These are phyloP conservation scores for Elaeidobius kamerunicus DNA, from an alignment of 2,888 invertebrate species.

Conservation along the genomic window DNA sequence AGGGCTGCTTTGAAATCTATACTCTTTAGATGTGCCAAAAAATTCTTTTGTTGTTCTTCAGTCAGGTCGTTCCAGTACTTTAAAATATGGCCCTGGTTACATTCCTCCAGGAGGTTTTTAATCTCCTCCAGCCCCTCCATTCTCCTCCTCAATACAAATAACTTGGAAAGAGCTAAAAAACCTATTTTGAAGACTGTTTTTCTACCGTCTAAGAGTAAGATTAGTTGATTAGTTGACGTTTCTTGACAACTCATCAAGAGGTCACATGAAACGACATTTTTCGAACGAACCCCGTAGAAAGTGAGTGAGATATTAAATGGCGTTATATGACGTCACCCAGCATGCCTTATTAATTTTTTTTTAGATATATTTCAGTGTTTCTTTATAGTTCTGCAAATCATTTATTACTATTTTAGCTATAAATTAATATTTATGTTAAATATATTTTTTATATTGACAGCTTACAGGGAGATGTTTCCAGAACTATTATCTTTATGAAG, in stretches of 20 bases:
- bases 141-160: constrained; percentile 20
- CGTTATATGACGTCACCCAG: no score
- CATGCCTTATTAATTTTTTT: no score
- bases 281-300: no score
- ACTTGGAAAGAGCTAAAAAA: constrained; percentile 20
- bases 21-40: constrained; percentile 35
- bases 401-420: no score
- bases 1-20: constrained; percentile 42
- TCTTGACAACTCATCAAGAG: constrained; percentile 15
- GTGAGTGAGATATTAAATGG: no score
- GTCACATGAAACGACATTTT: no score
- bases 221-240: constrained; percentile 7
- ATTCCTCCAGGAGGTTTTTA: constrained; percentile 30
- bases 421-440: no score
- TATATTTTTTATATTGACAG: no score
- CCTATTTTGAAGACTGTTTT: constrained; percentile 25
- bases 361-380: no score
- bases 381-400: no score
- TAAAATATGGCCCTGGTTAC: constrained; percentile 38
- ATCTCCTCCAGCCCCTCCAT: constrained; percentile 35
- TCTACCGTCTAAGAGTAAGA: constrained; percentile 2
- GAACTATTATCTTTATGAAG: no score
- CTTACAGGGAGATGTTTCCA: no score
- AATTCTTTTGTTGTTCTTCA: constrained; percentile 33
- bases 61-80: constrained; percentile 37